Evolutionary conservation across 2,797 vertebrate species (phyloP), one percentile per base, ranked within the genome.

Genomic region (Helostoma temminkii): DNA sequence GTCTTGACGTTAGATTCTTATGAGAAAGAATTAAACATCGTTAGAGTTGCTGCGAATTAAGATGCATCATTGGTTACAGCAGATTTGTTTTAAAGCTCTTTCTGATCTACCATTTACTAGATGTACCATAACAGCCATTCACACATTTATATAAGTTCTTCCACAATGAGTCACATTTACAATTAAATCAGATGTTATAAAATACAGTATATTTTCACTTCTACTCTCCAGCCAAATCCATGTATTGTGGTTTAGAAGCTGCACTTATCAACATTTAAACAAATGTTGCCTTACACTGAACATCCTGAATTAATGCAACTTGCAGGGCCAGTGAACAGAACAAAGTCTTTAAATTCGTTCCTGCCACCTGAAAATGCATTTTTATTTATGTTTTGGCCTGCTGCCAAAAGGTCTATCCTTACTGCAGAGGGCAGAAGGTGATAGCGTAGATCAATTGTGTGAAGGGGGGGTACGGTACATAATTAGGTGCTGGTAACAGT

Each of bases 351-450:
- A 32, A 78, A 72, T 72, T 83, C 54, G 78, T 86, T 79, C 71
- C 28, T 22, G 14, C 74, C 86, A 82, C 84, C 80, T 86, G 87
- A 63, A 85, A 86, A 86, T 75, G 66, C 76, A 80, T 89, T 83
- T 92, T 81, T 85, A 85, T 89, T 90, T 78, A 88, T 87, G 73
- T 69, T 43, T 59, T 88, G 84, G 88, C 82, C 55, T 77, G 72
- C 81, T 66, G 82, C 89, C 88, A 89, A 47, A 49, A 54, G 82
- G 78, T 71, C 68, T 66, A 60, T 87, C 78, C 64, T 61, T 78
- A 52, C 72, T 63, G 79, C 69, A 80, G 68, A 77, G 81, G 69
- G 82, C 74, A 73, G 64, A 53, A 76, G 82, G 78, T 62, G 70
- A 86, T 81, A 83, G 62, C 10, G 1, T 36, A 57, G 74, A 75